Evolutionary conservation across 2,888 invertebrate genomes (phyloP).

Genomic region (Megastigmus dorsalis): DNA sequence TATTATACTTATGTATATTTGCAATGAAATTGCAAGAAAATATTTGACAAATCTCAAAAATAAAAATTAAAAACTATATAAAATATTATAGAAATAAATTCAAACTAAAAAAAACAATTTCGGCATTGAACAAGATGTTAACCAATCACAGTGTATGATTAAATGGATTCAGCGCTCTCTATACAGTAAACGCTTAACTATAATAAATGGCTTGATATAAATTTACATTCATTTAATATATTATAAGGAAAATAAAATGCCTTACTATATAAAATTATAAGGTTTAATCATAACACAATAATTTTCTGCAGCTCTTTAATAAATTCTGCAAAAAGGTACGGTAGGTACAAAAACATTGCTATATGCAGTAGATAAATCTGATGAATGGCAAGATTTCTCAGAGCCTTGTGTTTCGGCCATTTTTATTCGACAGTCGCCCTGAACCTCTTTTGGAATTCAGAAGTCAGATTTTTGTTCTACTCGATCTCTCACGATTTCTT

Average conservation of each 20-base stretch:
- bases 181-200: background rate
- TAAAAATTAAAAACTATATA: no score
- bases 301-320: no score
- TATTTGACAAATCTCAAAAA: no score
- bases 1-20: no score
- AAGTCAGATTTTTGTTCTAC: background rate
- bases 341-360: background rate
- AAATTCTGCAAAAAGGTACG: background rate
- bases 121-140: no score
- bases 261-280: no score
- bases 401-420: constrained; percentile 41
- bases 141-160: no score
- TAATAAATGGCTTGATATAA: background rate
- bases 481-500: background rate
- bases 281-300: no score
- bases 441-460: background rate
- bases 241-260: background rate
- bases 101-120: no score
- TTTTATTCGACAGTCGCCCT: constrained; percentile 42
- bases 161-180: constrained; percentile 1
- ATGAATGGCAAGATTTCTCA: background rate
- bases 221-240: background rate
- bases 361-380: constrained; percentile 4
- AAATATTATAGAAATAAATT: no score
- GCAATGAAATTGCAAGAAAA: no score